Base-by-base conservation (phyloP, 2,797 vertebrate species). In the Pangasius krempfi region DNA sequence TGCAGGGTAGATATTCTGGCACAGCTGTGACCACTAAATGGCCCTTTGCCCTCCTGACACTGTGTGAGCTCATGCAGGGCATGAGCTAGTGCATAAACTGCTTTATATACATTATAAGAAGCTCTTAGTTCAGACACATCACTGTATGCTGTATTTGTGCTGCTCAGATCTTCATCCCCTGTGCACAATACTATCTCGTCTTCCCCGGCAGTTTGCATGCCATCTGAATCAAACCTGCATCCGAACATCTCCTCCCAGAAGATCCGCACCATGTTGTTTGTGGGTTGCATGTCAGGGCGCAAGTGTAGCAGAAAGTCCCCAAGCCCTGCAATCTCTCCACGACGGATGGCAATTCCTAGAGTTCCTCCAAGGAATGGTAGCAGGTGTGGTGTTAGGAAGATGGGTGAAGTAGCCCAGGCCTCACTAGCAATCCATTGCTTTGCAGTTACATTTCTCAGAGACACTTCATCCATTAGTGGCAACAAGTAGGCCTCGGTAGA, bases 81-180 rank as follows among this genome's bases (percentile, higher is more conserved):
- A 84, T 95, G 81, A 0, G 95, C 95, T 44, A 96, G 91, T 40
- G 95, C 93, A 90, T 95, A 95, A 86, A 96, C 95, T 50, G 95
- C 95, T 88, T 96, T 92, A 88, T 92, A 92, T 2, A 90, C 91
- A 87, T 92, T 92, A 88, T 92, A 92, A 1, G 92, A 91, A 5
- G 90, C 90, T 33, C 93, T 91, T 12, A 92, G n/a, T 37, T 86
- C 88, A 85, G 91, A 95, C 37, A 94, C 60, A 85, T 96, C 94
- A n/a, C 91, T 92, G 64, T 94, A 94, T 18, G 90, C 90, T 20
- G 85, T 93, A 10, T 93, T 30, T 84, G 84, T 88, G 2, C 4
- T 88, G 92, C 50, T 88, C 44, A 92, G 62, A 68, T 92, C 87
- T 64, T 92, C 91, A 25, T 85, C 14, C 8, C 91, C 92, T 84